Evolutionary conservation across 2,797 vertebrate genomes (phyloP).

Genomic region (Neopelma chrysocephalum): DNA sequence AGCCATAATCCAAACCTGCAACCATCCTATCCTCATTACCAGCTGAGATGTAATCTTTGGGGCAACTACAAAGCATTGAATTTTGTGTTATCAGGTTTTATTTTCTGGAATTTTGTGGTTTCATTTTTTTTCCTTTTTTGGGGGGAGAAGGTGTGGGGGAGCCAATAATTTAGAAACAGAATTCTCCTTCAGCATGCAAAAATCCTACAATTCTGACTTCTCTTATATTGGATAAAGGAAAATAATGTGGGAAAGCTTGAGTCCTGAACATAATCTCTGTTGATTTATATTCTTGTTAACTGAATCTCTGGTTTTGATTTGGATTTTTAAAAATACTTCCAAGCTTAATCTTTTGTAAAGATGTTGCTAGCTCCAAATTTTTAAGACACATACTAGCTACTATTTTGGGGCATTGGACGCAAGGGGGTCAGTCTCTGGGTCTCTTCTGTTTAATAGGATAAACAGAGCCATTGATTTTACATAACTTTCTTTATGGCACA

Average conservation of each 20-base stretch:
- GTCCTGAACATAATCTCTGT: background rate
- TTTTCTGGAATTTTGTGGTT: background rate
- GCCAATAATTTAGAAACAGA: background rate
- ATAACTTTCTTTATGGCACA: background rate
- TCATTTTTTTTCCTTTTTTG: background rate
- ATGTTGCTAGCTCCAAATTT: background rate
- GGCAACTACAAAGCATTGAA: background rate
- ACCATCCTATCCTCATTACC: background rate
- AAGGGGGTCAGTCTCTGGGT: background rate
- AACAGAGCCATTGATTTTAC: background rate
- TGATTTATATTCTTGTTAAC: background rate
- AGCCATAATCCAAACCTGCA: background rate
- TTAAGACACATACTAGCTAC: background rate
- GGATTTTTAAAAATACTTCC: background rate
- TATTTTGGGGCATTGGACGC: background rate
- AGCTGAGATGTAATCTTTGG: background rate
- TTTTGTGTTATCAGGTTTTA: background rate
- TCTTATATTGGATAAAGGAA: background rate
- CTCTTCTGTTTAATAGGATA: background rate
- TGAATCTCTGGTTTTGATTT: background rate
- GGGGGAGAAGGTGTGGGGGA: accelerated
- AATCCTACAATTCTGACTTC: background rate
- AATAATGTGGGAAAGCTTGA: background rate
- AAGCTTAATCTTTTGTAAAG: background rate
- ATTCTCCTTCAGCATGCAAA: background rate